Base-by-base conservation (phyloP, 2,113 vertebrate genomes). In the Tragelaphus scriptus region DNA sequence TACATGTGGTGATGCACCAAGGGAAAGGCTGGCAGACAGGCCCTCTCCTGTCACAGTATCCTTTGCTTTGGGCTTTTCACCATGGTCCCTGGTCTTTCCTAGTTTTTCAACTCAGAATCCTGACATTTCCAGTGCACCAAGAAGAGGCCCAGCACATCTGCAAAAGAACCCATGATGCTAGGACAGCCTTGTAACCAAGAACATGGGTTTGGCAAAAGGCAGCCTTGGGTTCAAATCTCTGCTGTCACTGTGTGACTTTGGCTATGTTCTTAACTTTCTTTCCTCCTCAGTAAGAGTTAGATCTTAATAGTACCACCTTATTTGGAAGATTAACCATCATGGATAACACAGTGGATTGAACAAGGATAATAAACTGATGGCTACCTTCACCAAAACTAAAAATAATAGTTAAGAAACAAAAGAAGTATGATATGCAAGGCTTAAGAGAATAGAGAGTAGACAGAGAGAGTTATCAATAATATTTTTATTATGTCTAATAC, bases 361-460 rank as follows among this genome's bases (percentile, higher is more conserved):
- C 51, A 85, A 84, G 40, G 5, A 26, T 25, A 77, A 77, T n/a
- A 58, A 17, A n/a, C 19, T 26, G 16, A 82, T 61, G 9, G 56
- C 79, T 56, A 26, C 14, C 11, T 51, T 28, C 44, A 19, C 12
- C 59, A 71, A 93, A 95, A 80, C 44, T 49, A n/a, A 75, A 36
- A 82, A 49, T 53, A 63, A 91, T 12, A 95, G 40, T 68, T 89
- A 84, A 86, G 16, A n/a, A 86, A 85, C 82, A 55, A 89, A 95
- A 40, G 9, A 80, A 59, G 19, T 51, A 63, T 21, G 5, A 65
- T 28, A n/a, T n/a, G 8, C 21, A 85, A 95, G 21, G 49, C 53
- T 79, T 77, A 94, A 88, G 30, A 88, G 21, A 68, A 88, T 0
- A 36, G 49, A 80, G 36, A 80, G 5, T 7, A 81, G 44, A 61